phyloP scores from a whole-genome alignment of 2,797 vertebrate species.

The Cirrhinus mrigala region DNA sequence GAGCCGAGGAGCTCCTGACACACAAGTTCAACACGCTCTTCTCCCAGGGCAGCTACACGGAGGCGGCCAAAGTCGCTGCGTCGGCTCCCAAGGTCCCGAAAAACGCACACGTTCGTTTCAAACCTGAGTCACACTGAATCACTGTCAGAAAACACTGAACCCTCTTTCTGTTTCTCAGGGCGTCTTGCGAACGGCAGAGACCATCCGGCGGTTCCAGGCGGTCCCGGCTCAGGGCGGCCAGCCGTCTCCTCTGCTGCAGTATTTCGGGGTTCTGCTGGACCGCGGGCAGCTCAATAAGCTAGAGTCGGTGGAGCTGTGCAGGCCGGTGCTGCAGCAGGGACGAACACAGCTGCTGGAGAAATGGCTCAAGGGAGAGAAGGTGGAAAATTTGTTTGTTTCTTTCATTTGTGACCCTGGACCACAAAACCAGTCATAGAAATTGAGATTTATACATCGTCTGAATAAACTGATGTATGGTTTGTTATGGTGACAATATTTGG shows the following conservation, averaged over 20 bases:
- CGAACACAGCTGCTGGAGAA: slow-evolving; percentile 94
- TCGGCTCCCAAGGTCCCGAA: slow-evolving; percentile 87
- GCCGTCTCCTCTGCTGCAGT: slow-evolving; percentile 90
- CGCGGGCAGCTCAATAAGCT: slow-evolving; percentile 93
- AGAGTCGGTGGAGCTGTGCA: slow-evolving; percentile 92
- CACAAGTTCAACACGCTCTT: slow-evolving; percentile 92
- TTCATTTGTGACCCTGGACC: no score
- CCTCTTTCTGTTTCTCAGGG: slow-evolving; percentile 74
- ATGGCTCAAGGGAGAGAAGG: slow-evolving; percentile 96
- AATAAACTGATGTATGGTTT: no score
- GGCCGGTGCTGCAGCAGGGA: slow-evolving; percentile 90
- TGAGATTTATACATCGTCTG: no score
- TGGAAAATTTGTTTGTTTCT: slow-evolving; percentile 55
- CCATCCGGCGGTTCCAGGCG: slow-evolving; percentile 90
- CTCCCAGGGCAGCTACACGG: slow-evolving; percentile 89
- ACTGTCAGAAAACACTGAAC: not conserved
- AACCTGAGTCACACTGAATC: not conserved
- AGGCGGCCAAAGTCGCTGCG: slow-evolving; percentile 90
- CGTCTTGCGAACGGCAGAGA: slow-evolving; percentile 89
- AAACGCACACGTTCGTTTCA: not conserved
- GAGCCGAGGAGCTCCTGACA: slow-evolving; percentile 91
- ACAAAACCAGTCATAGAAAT: no score
- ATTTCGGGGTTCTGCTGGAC: slow-evolving; percentile 93
- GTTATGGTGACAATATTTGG: no score
- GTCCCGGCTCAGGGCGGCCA: slow-evolving; percentile 89